phyloP scores from a whole-genome alignment of 2,113 vertebrate species.

The Tragelaphus buxtoni region DNA sequence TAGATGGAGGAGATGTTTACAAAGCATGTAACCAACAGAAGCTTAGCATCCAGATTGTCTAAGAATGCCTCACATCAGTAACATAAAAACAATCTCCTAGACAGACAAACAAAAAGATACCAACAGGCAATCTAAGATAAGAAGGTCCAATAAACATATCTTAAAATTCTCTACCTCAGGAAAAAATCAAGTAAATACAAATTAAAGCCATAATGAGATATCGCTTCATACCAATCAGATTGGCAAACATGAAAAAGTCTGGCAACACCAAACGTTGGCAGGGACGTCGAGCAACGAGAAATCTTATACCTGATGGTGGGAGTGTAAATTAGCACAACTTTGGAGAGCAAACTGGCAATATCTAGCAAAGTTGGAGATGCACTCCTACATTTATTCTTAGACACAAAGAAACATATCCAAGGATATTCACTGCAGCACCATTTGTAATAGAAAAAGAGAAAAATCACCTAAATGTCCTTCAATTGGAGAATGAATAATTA shows the following conservation, averaged over 20 bases:
- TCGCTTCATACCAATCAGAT: not conserved
- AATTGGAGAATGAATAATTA: not conserved
- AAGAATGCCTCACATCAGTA: not conserved
- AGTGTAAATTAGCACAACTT: constrained; percentile 37
- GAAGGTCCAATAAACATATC: not conserved
- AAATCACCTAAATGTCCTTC: not conserved
- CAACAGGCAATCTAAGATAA: not conserved
- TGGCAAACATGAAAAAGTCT: not conserved
- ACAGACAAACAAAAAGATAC: not conserved
- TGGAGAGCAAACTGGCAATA: not conserved
- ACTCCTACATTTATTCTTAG: constrained; percentile 25
- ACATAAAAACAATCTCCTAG: not conserved
- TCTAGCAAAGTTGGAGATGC: not conserved
- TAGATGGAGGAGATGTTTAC: not conserved
- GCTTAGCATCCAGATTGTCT: not conserved
- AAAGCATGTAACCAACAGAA: not conserved
- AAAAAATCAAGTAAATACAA: constrained; percentile 21
- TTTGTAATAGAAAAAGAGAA: constrained; percentile 2
- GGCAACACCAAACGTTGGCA: not conserved
- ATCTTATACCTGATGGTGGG: not conserved
- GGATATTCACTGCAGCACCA: not conserved
- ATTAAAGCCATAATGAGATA: constrained; percentile 10
- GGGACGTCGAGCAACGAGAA: not conserved
- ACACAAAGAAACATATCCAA: not conserved
- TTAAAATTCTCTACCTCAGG: not conserved